phyloP scores from a whole-genome alignment of 2,888 invertebrate species.

The Acleris holmiana region DNA sequence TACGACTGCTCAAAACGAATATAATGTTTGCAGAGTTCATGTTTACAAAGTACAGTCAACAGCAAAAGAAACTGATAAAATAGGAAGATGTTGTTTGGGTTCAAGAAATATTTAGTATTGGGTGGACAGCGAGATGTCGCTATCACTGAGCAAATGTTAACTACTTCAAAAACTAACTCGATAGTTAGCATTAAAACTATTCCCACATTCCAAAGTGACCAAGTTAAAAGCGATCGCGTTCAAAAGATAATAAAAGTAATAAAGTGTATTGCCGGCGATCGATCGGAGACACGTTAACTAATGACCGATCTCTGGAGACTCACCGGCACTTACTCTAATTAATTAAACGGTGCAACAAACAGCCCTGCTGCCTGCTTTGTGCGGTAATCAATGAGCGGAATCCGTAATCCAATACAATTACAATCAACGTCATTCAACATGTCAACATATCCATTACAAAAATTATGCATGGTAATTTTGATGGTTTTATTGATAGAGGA shows the following conservation, averaged over 20 bases:
- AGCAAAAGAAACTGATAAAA: too few species aligned
- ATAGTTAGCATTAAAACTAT: not conserved
- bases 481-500: too few species aligned
- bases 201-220: not conserved
- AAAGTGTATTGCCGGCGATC: constrained; percentile 40
- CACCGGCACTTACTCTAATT: constrained; percentile 42
- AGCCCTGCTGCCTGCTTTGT: constrained; percentile 12
- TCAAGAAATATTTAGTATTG: too few species aligned
- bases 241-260: constrained; percentile 39
- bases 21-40: too few species aligned
- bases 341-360: constrained; percentile 39
- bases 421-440: not conserved
- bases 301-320: constrained; percentile 43
- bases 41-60: too few species aligned
- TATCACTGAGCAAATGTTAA: too few species aligned
- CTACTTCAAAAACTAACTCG: too few species aligned
- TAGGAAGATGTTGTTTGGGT: too few species aligned
- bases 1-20: too few species aligned
- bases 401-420: not conserved
- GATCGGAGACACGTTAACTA: constrained; percentile 42
- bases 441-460: not conserved
- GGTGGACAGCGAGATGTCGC: too few species aligned
- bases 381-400: constrained; percentile 21
- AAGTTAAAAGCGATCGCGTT: constrained; percentile 7
- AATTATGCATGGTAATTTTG: too few species aligned